Percentiles rank a stretch among this genome's conserved stretches.
Conservation (phyloP, 2,113 vertebrate species). For the Lucifuga dentata region DNA sequence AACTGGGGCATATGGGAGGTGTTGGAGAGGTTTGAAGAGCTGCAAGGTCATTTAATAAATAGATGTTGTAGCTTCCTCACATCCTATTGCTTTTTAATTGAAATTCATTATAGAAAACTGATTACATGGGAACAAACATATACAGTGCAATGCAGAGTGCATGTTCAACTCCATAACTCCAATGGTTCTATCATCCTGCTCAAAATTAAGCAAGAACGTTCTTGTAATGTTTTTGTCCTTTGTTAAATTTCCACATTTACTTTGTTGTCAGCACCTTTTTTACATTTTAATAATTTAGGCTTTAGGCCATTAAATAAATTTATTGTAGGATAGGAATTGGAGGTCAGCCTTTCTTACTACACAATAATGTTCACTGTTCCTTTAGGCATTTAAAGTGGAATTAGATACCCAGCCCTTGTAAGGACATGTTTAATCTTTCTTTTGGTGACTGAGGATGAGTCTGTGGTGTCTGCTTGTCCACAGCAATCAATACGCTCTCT, state of each 20-base stretch:
- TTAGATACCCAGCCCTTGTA: slow-evolving; percentile 21
- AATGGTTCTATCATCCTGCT: neutral
- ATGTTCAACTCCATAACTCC: neutral
- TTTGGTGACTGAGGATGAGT: slow-evolving; percentile 52
- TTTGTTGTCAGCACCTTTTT: neutral
- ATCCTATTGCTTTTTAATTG: neutral
- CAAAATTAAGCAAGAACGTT: slow-evolving; percentile 1
- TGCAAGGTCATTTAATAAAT: neutral
- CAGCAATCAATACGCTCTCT: slow-evolving; percentile 64
- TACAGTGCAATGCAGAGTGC: neutral
- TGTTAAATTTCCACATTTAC: neutral
- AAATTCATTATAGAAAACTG: neutral
- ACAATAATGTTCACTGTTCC: neutral
- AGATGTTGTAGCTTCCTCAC: neutral
- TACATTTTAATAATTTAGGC: neutral
- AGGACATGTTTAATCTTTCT: slow-evolving; percentile 57
- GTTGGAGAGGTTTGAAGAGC: neutral
- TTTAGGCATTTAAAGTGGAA: slow-evolving; percentile 1
- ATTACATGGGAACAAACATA: neutral
- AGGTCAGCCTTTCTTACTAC: neutral
- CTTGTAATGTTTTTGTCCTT: neutral
- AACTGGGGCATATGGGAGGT: neutral
- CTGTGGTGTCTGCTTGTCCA: slow-evolving; percentile 59
- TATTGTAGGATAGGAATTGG: neutral
- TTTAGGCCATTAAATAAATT: neutral